Evolutionary conservation across 2,888 invertebrate genomes (phyloP).

Genomic region (Catocala sponsa): DNA sequence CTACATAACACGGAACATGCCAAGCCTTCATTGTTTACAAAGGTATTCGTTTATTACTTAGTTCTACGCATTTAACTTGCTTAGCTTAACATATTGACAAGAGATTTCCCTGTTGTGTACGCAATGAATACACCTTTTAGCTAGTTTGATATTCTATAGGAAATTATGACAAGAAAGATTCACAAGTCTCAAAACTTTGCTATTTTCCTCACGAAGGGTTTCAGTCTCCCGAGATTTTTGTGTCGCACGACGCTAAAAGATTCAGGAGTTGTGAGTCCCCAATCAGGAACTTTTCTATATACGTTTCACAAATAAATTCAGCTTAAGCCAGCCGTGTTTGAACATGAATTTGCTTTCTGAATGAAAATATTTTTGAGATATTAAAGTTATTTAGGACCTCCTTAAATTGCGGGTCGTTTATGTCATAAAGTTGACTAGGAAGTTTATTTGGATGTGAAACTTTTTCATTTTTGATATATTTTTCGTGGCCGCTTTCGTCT

Average conservation of each 20-base stretch:
- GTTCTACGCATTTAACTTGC: too few relatives aligned
- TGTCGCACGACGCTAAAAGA: conserved; percentile 55
- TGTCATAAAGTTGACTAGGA: too few relatives aligned
- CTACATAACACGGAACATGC: conserved; percentile 24
- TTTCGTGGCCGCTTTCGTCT: conserved; percentile 20
- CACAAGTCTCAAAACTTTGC: conserved; percentile 55
- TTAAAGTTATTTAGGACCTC: too few relatives aligned
- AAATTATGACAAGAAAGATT: conserved; percentile 55
- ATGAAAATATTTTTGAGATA: not conserved
- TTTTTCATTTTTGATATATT: not conserved
- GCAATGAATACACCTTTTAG: conserved; percentile 23
- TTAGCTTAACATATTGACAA: conserved; percentile 1
- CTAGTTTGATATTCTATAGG: conserved; percentile 41
- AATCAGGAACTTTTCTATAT: conserved; percentile 52
- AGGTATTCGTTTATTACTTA: conserved; percentile 2
- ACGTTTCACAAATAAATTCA: conserved; percentile 16
- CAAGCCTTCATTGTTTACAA: conserved; percentile 3
- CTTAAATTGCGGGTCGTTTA: too few relatives aligned
- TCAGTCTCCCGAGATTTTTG: conserved; percentile 49
- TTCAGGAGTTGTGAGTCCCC: conserved; percentile 51
- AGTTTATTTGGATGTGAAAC: too few relatives aligned
- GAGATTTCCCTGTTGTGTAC: conserved; percentile 2
- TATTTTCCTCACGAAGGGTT: conserved; percentile 55
- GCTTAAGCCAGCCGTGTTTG: conserved; percentile 12
- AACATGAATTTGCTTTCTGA: conserved; percentile 22